Evolutionary conservation across 2,113 vertebrate genomes (phyloP), one percentile per base, ranked within the genome.

Genomic region (Menura novaehollandiae): DNA sequence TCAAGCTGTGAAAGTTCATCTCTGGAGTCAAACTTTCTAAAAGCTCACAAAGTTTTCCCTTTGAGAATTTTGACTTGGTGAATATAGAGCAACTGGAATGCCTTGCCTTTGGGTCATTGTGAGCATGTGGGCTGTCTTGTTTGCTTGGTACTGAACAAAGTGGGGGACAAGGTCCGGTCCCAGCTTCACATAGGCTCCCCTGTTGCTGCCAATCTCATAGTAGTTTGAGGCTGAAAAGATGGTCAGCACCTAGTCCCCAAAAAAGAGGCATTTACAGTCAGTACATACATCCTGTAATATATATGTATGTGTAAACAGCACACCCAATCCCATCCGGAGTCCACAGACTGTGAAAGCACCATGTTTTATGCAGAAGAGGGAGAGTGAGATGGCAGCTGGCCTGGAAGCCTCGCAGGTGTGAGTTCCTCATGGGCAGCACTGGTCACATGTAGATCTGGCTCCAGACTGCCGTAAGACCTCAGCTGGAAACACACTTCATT

Each of bases 211-310:
- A 77, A 98, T 97, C 86, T 99, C 98, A 0, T 99, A 99, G 96
- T 99, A 99, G 97, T 99, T 99, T 12, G 99, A 99, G n/a, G 99
- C 99, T 58, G 99, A 99, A 97, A 99, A 99, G 93, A 99, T 98
- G 32, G 99, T 99, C 95, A 99, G 95, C 58, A 99, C 99, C 99
- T 99, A 96, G 60, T 76, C 9, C 17, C 74, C 51, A 95, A 93
- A 28, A 75, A 35, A 95, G 13, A 74, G 35, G 13, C 24, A 41
- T 43, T 94, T 51, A 58, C 33, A 13, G 49, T 76, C 44, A 53
- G 14, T 15, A 52, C 46, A 10, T 44, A 47, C 15, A 84, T 37
- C 27, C 43, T 71, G 9, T 67, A 8, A 21, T 16, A 9, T 5
- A 35, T 5, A 1, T 8, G 2, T 22, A 37, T 4, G 2, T n/a